phyloP scores from a whole-genome alignment of 2,888 invertebrate species.

The Agonopterix alstromeriana region DNA sequence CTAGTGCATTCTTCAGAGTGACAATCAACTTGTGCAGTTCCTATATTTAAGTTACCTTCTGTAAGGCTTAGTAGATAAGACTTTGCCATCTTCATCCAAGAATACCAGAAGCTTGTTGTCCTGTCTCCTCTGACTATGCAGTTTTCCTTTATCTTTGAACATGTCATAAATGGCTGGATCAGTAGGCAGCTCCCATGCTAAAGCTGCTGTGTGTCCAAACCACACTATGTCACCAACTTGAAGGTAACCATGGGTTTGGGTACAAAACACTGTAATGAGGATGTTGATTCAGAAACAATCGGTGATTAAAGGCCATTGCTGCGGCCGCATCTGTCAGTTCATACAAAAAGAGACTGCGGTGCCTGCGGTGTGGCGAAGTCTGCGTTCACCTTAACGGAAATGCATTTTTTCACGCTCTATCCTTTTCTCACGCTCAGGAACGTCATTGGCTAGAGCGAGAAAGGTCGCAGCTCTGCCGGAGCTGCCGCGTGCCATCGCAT shows the following conservation, averaged over 20 bases:
- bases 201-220: constrained; percentile 83
- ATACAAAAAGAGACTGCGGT: too few species aligned
- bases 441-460: too few species aligned
- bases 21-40: too few species aligned
- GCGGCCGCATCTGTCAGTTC: too few species aligned
- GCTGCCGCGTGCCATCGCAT: too few species aligned
- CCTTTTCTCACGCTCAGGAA: too few species aligned
- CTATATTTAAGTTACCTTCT: constrained; percentile 29
- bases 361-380: too few species aligned
- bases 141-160: constrained; percentile 30
- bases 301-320: too few species aligned
- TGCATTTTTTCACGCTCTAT: too few species aligned
- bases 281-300: neutral
- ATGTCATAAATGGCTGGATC: constrained; percentile 54
- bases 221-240: constrained; percentile 79
- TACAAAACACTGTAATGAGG: constrained; percentile 75
- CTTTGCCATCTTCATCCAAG: constrained; percentile 48
- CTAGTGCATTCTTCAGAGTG: too few species aligned
- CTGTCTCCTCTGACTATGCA: constrained; percentile 30
- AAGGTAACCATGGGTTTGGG: constrained; percentile 78
- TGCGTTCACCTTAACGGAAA: too few species aligned
- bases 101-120: constrained; percentile 47
- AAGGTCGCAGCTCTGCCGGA: too few species aligned
- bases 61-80: constrained; percentile 49
- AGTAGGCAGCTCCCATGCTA: constrained; percentile 86